Conservation (phyloP, 2,888 invertebrate species). For the Melieria picta region DNA sequence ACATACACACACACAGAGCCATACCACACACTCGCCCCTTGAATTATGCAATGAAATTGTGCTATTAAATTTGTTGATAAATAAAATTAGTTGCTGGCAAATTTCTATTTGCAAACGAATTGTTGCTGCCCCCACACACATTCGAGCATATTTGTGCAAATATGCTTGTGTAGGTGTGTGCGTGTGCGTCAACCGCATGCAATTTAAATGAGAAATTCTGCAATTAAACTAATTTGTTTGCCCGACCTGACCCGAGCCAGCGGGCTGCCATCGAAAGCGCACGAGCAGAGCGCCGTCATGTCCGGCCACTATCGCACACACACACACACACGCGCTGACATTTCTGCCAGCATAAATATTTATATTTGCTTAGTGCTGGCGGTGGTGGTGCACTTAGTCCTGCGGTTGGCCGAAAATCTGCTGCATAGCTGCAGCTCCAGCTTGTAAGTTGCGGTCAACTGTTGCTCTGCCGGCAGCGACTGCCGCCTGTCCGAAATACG, state of each 20-base stretch:
- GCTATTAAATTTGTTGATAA: background rate
- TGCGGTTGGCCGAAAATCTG: too few relatives aligned
- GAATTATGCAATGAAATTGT: background rate
- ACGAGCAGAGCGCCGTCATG: background rate
- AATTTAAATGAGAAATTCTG: conserved; percentile 3
- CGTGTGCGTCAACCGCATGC: background rate
- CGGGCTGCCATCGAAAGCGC: background rate
- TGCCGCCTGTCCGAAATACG: too few relatives aligned
- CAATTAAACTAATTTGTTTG: conserved; percentile 15
- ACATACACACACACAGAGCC: too few relatives aligned
- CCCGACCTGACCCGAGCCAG: background rate
- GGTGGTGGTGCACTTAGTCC: too few relatives aligned
- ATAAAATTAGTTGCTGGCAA: background rate
- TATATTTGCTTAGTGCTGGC: too few relatives aligned
- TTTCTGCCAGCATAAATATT: background rate
- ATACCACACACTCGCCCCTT: background rate
- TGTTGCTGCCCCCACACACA: too few relatives aligned
- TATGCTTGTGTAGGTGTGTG: background rate
- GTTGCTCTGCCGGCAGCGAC: too few relatives aligned
- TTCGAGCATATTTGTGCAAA: too few relatives aligned
- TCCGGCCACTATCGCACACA: background rate
- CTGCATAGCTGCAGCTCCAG: too few relatives aligned
- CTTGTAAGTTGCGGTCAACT: too few relatives aligned
- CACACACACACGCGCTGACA: background rate
- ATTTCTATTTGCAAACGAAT: background rate